Evolutionary conservation across 2,797 vertebrate species (phyloP).

Genomic region (Phoxinus dragarum): DNA sequence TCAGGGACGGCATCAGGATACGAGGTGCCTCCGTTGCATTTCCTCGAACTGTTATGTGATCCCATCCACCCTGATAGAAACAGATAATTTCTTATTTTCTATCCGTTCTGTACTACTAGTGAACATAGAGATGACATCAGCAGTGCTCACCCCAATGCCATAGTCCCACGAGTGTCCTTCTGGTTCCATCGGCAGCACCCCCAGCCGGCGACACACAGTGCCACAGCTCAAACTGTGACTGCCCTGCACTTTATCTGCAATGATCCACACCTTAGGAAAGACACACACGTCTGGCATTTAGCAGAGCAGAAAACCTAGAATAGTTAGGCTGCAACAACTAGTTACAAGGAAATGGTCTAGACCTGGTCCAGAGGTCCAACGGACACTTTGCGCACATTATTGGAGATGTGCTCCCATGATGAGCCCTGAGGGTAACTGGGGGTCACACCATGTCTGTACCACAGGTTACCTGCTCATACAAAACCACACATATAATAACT

Average conservation of each 20-base stretch:
- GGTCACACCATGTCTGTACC: constrained; percentile 90
- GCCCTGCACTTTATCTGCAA: constrained; percentile 96
- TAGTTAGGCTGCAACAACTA: not conserved
- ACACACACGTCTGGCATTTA: constrained; percentile 1
- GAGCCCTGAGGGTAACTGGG: constrained; percentile 95
- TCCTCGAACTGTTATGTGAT: constrained; percentile 90
- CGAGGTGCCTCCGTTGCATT: constrained; percentile 81
- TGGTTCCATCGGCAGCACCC: constrained; percentile 87
- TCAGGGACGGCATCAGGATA: constrained; percentile 54
- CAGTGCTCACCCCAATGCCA: constrained; percentile 89
- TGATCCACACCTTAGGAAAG: constrained; percentile 90
- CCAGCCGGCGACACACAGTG: constrained; percentile 90
- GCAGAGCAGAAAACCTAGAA: not conserved
- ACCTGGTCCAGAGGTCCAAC: constrained; percentile 97
- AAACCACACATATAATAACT: not conserved
- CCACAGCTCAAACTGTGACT: constrained; percentile 94
- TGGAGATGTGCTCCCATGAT: constrained; percentile 94
- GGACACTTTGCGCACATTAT: constrained; percentile 93
- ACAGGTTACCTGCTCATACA: constrained; percentile 87
- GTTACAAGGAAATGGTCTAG: constrained; percentile 18
- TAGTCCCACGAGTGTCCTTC: constrained; percentile 95
- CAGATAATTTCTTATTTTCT: not conserved
- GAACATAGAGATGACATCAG: constrained; percentile 74
- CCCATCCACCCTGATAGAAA: constrained; percentile 90
- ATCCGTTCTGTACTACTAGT: not conserved